Conservation (phyloP, 2,797 vertebrate species). For the Acestrorhynchus altus region DNA sequence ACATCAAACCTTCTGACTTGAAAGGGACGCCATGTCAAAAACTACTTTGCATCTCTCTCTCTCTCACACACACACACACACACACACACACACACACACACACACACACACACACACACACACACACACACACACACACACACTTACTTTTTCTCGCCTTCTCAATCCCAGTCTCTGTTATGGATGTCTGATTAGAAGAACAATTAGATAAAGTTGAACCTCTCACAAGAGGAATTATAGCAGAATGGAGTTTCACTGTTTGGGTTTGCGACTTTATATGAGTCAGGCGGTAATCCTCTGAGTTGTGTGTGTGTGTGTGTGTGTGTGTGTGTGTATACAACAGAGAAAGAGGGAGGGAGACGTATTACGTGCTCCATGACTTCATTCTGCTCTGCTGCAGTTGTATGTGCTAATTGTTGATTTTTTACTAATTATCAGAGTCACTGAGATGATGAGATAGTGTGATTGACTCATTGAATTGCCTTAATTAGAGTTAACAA, state of each 20-base stretch:
- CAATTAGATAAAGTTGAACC: conserved; percentile 74
- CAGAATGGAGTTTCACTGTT: conserved; percentile 23
- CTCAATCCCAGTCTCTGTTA: conserved; percentile 35
- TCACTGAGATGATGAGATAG: conserved; percentile 48
- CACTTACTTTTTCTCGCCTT: conserved; percentile 38
- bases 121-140: too few species aligned
- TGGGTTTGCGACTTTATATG: conserved; percentile 30
- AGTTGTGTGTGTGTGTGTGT: conserved; percentile 1
- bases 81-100: background rate
- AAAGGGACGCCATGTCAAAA: conserved; percentile 82
- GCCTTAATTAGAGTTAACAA: conserved; percentile 57
- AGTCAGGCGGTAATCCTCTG: conserved; percentile 1
- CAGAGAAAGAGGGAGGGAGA: background rate
- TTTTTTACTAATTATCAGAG: conserved; percentile 59
- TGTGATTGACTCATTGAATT: conserved; percentile 61
- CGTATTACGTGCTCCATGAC: conserved; percentile 1
- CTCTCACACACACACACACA: conserved; percentile 63
- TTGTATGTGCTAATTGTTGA: conserved; percentile 49
- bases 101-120: background rate
- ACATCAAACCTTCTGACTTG: conserved; percentile 84
- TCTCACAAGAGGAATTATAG: conserved; percentile 53
- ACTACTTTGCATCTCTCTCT: conserved; percentile 62
- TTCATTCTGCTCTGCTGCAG: conserved; percentile 18
- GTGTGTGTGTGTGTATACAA: conserved; percentile 5
- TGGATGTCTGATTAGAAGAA: conserved; percentile 69